Evolutionary conservation across 2,888 invertebrate genomes (phyloP).

Genomic region (Drosophila subquinaria): DNA sequence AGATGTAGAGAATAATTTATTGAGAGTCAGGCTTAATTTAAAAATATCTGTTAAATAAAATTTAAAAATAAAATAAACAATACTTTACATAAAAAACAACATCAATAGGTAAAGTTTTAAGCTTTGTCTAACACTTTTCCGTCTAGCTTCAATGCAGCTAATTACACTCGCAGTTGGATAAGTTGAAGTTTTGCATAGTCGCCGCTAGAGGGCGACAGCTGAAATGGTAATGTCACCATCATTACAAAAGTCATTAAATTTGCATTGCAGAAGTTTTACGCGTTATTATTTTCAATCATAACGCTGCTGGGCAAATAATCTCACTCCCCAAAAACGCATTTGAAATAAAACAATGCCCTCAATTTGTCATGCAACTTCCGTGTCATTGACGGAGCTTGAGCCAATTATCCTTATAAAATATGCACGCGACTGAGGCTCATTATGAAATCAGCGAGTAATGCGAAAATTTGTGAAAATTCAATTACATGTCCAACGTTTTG

Average conservation of each 20-base stretch:
- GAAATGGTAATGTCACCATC: conserved; percentile 18
- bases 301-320: conserved; percentile 2
- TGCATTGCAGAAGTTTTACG: conserved; percentile 52
- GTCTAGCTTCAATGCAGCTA: conserved; percentile 23
- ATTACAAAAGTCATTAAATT: conserved; percentile 48
- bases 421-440: conserved; percentile 33
- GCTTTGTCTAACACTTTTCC: not conserved
- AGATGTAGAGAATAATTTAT: not conserved
- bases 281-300: conserved; percentile 54
- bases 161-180: conserved; percentile 33
- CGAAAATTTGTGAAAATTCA: conserved; percentile 28
- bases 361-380: conserved; percentile 35
- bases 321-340: not conserved
- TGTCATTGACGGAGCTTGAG: conserved; percentile 12
- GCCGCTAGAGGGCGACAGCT: conserved; percentile 32
- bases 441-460: conserved; percentile 31
- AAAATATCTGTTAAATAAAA: too few relatives aligned
- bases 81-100: not conserved
- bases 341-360: conserved; percentile 33
- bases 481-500: conserved; percentile 16
- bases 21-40: too few relatives aligned
- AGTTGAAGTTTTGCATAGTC: conserved; percentile 38
- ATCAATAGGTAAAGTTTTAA: not conserved
- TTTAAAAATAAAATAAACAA: not conserved
- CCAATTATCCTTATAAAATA: conserved; percentile 52